Evolutionary conservation across 1,140 invertebrate genomes (phyloP).

Genomic region (Pseudomyrmex cubaensis): DNA sequence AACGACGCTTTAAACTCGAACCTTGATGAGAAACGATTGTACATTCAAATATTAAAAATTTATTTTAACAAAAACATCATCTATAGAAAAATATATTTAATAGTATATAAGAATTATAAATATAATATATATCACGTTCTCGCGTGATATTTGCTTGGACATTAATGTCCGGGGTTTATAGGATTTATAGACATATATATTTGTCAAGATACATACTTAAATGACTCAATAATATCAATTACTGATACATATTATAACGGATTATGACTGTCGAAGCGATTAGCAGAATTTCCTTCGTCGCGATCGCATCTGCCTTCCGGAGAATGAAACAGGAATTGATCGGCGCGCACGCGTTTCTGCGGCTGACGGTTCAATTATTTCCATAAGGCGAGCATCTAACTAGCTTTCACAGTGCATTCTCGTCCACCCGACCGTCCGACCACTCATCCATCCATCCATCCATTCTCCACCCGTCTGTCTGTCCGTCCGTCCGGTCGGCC

Average conservation of each 20-base stretch:
- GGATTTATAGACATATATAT: too few relatives aligned
- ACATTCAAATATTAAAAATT: background rate
- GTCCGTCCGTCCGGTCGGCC: constrained; percentile 44
- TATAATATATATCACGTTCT: too few relatives aligned
- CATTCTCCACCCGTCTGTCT: background rate
- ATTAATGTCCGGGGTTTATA: too few relatives aligned
- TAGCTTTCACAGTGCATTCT: constrained; percentile 48
- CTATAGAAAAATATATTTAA: too few relatives aligned
- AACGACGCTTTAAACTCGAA: constrained; percentile 12
- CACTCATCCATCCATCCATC: constrained; percentile 4
- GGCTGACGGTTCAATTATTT: constrained; percentile 69
- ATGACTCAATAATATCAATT: background rate
- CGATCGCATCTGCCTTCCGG: background rate
- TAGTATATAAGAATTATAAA: too few relatives aligned
- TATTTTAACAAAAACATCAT: too few relatives aligned
- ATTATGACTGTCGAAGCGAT: background rate
- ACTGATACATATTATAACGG: background rate
- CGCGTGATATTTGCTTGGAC: too few relatives aligned
- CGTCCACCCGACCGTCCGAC: background rate
- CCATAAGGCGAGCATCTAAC: constrained; percentile 67
- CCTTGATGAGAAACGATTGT: background rate
- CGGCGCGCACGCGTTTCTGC: constrained; percentile 32
- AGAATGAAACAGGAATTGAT: constrained; percentile 26
- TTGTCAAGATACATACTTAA: background rate
- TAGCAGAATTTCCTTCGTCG: background rate